Base-by-base conservation (phyloP, 2,888 invertebrate genomes). In the Tyria jacobaeae region DNA sequence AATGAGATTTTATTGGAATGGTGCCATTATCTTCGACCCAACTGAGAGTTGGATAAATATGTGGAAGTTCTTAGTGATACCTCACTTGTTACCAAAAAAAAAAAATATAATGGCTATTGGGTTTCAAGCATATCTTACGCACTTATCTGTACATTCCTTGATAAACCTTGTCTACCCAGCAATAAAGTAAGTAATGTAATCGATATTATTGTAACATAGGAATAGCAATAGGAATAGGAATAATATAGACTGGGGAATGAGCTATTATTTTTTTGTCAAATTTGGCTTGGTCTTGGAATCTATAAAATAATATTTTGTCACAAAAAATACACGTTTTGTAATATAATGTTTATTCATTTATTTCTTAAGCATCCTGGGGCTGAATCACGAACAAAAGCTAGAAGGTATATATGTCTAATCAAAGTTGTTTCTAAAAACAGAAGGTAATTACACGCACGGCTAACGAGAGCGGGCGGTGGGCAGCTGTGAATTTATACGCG, bases 1-100 rank as follows among this genome's bases (percentile, higher is more conserved):
- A 92, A 91, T 91, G 90, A 87, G 87, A 87, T 88, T 88, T 89
- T 91, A 90, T 91, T 91, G 88, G 89, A 88, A 88, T 87, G 84
- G 86, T 88, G 86, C 87, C 87, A 89, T 90, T 89, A 87, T 78
- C 78, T 81, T 72, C 56, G 44, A 62, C 34, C 52, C 50, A 62
- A 34, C 24, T 64, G 55, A 48, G 60, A 70, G 61, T 66, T 78
- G 34, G 51, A 58, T 21, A 54, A 31, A 44, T 21, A 31, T 54
- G 37, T 41, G 17, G 12, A 62, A 25, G 49, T 44, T 41, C n/a
- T 51, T 50, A 51, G 17, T 52, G 37, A 51, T 21, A 49, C 17
- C n/a, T 53, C 25, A 39, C 10, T 25, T 5, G 47, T 24, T 48
- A 49, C 31, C 15, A 49, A 25, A 9, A 24, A 25, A 9, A 24